phyloP scores from a whole-genome alignment of 2,797 vertebrate genomes.

The Melopsittacus undulatus region DNA sequence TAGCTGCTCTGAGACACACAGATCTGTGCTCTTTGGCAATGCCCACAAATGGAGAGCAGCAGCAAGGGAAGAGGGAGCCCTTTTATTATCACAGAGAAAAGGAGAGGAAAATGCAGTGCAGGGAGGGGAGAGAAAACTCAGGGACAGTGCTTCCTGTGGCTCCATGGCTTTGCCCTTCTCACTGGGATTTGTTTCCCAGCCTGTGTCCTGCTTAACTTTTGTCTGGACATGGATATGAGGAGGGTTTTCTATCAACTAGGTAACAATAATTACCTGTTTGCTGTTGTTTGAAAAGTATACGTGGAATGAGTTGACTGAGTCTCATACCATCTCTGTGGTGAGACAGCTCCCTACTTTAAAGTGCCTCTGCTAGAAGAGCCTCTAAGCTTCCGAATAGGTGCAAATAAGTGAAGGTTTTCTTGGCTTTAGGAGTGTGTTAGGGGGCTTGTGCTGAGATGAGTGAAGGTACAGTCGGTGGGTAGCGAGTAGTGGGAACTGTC shows the following conservation, averaged over 20 bases:
- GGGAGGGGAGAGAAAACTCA: neutral
- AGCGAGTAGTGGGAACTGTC: neutral
- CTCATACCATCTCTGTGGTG: neutral
- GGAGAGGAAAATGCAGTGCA: conserved; percentile 71
- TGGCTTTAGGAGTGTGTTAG: neutral
- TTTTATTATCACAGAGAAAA: conserved; percentile 80
- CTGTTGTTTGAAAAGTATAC: neutral
- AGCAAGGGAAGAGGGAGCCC: conserved; percentile 74
- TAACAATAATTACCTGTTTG: neutral
- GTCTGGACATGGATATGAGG: neutral
- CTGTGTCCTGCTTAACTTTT: neutral
- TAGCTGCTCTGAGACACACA: conserved; percentile 70
- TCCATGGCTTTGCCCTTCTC: neutral
- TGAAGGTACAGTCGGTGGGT: neutral
- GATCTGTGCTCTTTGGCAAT: conserved; percentile 76
- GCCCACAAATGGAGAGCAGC: conserved; percentile 82
- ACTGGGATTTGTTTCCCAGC: neutral
- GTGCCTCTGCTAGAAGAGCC: neutral
- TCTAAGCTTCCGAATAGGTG: neutral
- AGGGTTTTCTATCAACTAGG: neutral
- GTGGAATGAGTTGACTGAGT: neutral
- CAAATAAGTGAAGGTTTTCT: neutral
- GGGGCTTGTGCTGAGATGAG: neutral
- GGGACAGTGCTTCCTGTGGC: conserved; percentile 76
- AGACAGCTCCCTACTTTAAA: neutral